Conservation (phyloP, 2,113 vertebrate genomes). For the Cairina moschata region DNA sequence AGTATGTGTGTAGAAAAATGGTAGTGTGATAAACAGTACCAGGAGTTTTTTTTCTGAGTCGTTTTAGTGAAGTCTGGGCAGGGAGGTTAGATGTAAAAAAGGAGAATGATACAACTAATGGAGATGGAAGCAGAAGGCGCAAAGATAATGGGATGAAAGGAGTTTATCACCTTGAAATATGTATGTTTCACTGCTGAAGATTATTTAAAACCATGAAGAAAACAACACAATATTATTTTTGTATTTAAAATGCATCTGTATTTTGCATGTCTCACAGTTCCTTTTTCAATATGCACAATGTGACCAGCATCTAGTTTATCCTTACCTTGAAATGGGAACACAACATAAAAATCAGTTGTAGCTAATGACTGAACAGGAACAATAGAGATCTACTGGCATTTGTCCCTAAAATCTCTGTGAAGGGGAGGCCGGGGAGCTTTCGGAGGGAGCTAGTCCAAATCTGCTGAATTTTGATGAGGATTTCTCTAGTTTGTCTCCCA, state of each 20-base stretch:
- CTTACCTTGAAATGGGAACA: slow-evolving; percentile 35
- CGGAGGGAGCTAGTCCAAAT: slow-evolving; percentile 1
- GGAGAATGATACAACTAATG: background rate
- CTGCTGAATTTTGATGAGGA: slow-evolving; percentile 61
- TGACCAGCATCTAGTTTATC: background rate
- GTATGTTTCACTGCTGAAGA: background rate
- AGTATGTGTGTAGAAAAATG: background rate
- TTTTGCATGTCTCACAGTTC: background rate
- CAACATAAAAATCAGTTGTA: slow-evolving; percentile 3
- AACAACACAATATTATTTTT: background rate
- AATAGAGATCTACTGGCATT: slow-evolving; percentile 44
- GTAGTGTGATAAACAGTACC: background rate
- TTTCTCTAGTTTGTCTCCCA: slow-evolving; percentile 38
- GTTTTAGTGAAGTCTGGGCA: background rate
- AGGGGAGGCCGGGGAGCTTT: slow-evolving; percentile 7
- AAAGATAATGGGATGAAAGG: background rate
- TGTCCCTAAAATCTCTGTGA: slow-evolving; percentile 35
- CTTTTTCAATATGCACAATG: background rate
- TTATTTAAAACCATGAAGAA: background rate
- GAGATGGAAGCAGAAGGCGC: background rate
- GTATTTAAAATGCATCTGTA: background rate
- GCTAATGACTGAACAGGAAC: slow-evolving; percentile 51
- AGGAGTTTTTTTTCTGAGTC: background rate
- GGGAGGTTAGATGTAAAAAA: background rate
- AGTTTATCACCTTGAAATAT: background rate